A percentile compares a stretch with the other conserved stretches of the same genome.
phyloP scores from a whole-genome alignment of 2,888 invertebrate species.

The Pollenia griseotomentosa region DNA sequence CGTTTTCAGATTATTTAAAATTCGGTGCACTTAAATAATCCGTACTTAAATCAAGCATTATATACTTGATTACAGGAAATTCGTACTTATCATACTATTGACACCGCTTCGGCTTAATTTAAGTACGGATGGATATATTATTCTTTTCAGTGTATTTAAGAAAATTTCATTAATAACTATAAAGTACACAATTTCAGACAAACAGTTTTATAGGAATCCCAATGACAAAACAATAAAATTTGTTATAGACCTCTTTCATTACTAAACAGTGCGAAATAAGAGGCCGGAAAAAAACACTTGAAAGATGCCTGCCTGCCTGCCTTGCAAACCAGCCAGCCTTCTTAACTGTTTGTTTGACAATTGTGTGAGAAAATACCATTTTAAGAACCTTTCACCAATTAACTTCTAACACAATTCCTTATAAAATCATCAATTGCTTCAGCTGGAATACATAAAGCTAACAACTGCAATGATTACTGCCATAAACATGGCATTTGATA shows the following conservation, averaged over 20 bases:
- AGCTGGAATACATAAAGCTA: neutral
- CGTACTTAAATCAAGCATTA: too few relatives aligned
- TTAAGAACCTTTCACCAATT: slow-evolving; percentile 71
- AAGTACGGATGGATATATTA: too few relatives aligned
- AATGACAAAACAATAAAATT: slow-evolving; percentile 31
- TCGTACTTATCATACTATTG: too few relatives aligned
- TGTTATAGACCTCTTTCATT: slow-evolving; percentile 1
- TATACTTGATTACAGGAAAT: too few relatives aligned
- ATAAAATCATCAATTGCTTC: slow-evolving; percentile 49
- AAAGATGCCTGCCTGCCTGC: neutral
- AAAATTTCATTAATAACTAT: neutral
- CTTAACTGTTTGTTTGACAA: slow-evolving; percentile 7
- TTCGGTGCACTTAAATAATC: too few relatives aligned
- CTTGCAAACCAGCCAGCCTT: too few relatives aligned
- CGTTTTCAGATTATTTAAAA: too few relatives aligned
- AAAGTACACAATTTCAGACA: neutral
- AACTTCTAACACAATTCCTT: slow-evolving; percentile 52
- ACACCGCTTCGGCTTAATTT: too few relatives aligned
- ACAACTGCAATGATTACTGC: slow-evolving; percentile 13
- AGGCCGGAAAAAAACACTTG: slow-evolving; percentile 6
- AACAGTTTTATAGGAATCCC: slow-evolving; percentile 6
- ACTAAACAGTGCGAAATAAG: slow-evolving; percentile 5
- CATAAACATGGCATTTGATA: slow-evolving; percentile 20
- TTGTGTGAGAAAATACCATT: slow-evolving; percentile 72
- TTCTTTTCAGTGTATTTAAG: too few relatives aligned